These are phyloP conservation scores for Standfussiana lucernea DNA, from an alignment of 2,888 invertebrate species.

Conservation along the genomic window DNA sequence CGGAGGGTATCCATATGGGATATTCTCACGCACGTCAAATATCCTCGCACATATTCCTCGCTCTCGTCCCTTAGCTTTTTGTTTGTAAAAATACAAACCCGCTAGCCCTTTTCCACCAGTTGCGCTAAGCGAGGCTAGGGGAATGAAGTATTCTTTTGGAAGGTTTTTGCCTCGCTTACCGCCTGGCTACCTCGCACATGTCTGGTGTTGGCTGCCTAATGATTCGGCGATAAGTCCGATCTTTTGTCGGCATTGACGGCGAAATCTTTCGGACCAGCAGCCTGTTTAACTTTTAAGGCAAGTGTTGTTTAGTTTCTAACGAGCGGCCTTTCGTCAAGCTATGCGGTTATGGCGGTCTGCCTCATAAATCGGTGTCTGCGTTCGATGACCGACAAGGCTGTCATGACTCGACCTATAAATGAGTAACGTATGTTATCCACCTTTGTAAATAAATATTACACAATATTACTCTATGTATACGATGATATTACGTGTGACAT, in stretches of 20 bases:
- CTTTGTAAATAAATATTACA: neutral
- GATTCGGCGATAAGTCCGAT: neutral
- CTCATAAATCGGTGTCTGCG: conserved; percentile 20
- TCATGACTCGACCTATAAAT: neutral
- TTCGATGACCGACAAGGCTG: conserved; percentile 45
- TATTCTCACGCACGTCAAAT: neutral
- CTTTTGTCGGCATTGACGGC: neutral
- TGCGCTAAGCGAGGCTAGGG: neutral
- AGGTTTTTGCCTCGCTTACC: neutral
- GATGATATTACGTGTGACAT: neutral
- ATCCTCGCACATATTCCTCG: neutral
- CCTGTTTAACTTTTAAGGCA: neutral
- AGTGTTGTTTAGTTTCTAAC: neutral
- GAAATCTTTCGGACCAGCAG: neutral
- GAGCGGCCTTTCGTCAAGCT: neutral
- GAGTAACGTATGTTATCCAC: neutral
- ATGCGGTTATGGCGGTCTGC: neutral
- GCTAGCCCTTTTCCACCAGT: neutral
- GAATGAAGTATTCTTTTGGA: neutral
- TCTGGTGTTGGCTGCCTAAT: neutral
- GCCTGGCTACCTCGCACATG: neutral
- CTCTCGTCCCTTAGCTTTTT: neutral
- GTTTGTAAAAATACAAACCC: too few species aligned
- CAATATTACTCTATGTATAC: neutral
- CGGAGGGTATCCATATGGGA: too few species aligned